Evolutionary conservation across 2,888 invertebrate genomes (phyloP).

Genomic region (Caenorhabditis sp.): DNA sequence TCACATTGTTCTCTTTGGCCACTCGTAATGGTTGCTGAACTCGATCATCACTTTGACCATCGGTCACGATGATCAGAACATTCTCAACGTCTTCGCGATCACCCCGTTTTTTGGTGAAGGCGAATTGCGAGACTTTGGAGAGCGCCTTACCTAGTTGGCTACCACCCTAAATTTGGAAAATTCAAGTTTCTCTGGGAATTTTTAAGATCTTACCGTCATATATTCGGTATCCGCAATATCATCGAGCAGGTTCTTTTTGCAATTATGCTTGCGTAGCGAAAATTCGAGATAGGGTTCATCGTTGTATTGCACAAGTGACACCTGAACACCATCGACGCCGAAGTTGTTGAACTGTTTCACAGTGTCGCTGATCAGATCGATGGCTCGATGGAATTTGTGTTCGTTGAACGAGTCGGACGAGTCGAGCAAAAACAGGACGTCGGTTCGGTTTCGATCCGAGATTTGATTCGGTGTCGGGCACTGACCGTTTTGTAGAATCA

Average conservation of each 20-base stretch:
- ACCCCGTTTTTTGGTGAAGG: constrained; percentile 63
- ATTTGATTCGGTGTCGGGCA: constrained; percentile 56
- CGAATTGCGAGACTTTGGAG: constrained; percentile 60
- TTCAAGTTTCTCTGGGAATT: no score
- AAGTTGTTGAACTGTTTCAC: constrained; percentile 59
- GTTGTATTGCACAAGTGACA: constrained; percentile 64
- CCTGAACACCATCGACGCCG: constrained; percentile 62
- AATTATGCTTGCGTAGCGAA: constrained; percentile 62
- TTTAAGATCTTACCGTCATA: constrained; percentile 43
- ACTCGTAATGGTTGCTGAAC: constrained; percentile 52
- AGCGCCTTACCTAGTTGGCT: constrained; percentile 59
- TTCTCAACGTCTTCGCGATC: constrained; percentile 63
- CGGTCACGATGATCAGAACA: constrained; percentile 61
- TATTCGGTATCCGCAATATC: constrained; percentile 64
- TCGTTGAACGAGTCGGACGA: constrained; percentile 56
- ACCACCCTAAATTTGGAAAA: constrained; percentile 43
- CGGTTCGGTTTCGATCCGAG: constrained; percentile 46
- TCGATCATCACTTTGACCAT: constrained; percentile 51
- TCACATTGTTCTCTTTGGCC: constrained; percentile 52
- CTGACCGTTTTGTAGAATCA: constrained; percentile 22
- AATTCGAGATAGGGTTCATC: constrained; percentile 65
- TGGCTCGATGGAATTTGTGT: constrained; percentile 54
- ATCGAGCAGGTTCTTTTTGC: constrained; percentile 56
- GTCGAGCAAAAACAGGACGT: constrained; percentile 65
- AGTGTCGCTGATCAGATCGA: constrained; percentile 58